phyloP scores from a whole-genome alignment of 2,888 invertebrate species.

The Drosophila birchii region DNA sequence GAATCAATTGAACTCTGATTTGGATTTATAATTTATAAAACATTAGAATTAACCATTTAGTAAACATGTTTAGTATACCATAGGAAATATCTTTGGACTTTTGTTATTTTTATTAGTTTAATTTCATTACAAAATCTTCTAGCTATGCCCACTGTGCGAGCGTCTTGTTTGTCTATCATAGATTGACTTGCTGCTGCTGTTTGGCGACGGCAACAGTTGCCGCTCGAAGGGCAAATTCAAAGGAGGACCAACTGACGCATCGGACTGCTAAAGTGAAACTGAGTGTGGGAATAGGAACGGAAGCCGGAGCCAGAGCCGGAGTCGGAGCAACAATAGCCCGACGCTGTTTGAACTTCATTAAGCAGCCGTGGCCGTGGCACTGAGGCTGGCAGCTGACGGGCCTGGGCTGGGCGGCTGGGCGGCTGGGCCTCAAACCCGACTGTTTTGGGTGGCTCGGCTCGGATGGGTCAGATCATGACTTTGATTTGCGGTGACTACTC shows the following conservation, averaged over 20 bases:
- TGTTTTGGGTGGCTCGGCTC: slow-evolving; percentile 7
- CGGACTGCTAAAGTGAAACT: slow-evolving; percentile 13
- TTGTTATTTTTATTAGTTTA: too few relatives aligned
- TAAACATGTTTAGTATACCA: too few relatives aligned
- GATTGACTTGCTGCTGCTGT: slow-evolving; percentile 65
- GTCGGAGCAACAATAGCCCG: slow-evolving; percentile 32
- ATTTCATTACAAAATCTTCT: neutral
- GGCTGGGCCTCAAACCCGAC: slow-evolving; percentile 3
- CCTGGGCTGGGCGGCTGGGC: too few relatives aligned
- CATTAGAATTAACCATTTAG: too few relatives aligned
- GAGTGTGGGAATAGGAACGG: slow-evolving; percentile 3
- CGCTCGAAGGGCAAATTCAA: slow-evolving; percentile 37
- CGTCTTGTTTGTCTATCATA: slow-evolving; percentile 30
- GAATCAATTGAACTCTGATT: neutral
- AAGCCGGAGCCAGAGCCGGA: slow-evolving; percentile 13
- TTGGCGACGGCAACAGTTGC: slow-evolving; percentile 45
- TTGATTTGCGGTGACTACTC: slow-evolving; percentile 67
- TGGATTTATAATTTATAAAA: too few relatives aligned
- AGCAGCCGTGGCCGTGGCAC: slow-evolving; percentile 34
- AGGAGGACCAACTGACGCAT: slow-evolving; percentile 34
- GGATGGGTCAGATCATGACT: slow-evolving; percentile 57
- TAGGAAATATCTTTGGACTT: neutral
- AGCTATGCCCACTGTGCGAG: slow-evolving; percentile 47
- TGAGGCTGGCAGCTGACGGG: slow-evolving; percentile 24
- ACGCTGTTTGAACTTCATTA: slow-evolving; percentile 50